A percentile compares a stretch with the other conserved stretches of the same genome.
phyloP scores from a whole-genome alignment of 2,888 invertebrate species.

The Bimastos eiseni region DNA sequence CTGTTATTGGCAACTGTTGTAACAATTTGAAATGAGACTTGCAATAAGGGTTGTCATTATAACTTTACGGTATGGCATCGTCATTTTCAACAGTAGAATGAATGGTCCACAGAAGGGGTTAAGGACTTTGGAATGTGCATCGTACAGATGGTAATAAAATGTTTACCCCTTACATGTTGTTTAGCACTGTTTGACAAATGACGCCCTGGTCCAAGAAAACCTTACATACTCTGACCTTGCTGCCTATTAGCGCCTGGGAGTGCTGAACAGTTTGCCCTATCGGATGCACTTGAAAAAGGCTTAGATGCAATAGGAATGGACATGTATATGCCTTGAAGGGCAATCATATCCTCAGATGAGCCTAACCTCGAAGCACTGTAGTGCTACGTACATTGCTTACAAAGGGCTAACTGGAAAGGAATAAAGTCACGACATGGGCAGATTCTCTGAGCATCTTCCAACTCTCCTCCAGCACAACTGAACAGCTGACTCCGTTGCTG shows the following conservation, averaged over 20 bases:
- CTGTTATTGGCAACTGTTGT: no score
- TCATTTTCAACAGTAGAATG: neutral
- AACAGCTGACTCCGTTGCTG: constrained; percentile 23
- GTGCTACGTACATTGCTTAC: constrained; percentile 20
- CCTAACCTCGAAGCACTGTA: neutral
- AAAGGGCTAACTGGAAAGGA: constrained; percentile 30
- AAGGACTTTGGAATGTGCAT: neutral
- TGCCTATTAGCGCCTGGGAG: no score
- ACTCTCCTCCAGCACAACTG: constrained; percentile 33
- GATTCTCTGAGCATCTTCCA: constrained; percentile 10
- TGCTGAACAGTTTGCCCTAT: no score
- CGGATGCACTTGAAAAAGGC: no score
- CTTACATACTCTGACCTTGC: neutral
- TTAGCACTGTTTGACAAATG: neutral
- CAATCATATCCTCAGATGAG: neutral
- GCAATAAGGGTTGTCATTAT: neutral
- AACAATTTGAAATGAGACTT: no score
- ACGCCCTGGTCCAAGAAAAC: neutral
- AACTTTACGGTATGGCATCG: no score
- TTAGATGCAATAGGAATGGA: no score
- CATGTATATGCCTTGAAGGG: neutral
- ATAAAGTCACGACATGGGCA: constrained; percentile 35
- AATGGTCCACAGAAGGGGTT: neutral
- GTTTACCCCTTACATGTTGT: neutral
- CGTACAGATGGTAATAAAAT: neutral